A percentile compares a stretch with the other conserved stretches of the same genome.
Conservation (phyloP, 2,888 invertebrate genomes). For the Ectobius pallidus region DNA sequence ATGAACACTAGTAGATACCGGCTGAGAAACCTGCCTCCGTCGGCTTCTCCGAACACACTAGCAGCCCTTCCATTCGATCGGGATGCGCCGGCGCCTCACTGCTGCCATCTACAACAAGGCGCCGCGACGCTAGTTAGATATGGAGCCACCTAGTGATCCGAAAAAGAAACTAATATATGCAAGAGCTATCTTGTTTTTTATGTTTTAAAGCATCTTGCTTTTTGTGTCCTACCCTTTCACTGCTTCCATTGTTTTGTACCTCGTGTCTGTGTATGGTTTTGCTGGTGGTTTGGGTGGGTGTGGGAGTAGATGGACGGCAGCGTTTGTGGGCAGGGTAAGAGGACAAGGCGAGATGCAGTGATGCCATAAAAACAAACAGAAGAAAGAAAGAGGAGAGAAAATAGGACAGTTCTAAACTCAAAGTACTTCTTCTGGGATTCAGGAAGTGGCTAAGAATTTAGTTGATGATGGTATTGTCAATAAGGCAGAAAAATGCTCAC, state of each 20-base stretch:
- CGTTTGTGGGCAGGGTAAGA: not conserved
- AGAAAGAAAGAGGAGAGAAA: not conserved
- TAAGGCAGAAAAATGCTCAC: too few relatives aligned
- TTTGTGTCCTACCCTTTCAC: not conserved
- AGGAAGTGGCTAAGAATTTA: not conserved
- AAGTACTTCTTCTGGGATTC: not conserved
- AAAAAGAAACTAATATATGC: not conserved
- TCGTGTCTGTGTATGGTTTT: not conserved
- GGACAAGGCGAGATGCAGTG: conserved; percentile 1
- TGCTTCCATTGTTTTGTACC: not conserved
- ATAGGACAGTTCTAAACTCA: not conserved
- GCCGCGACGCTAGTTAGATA: not conserved
- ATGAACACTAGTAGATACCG: too few relatives aligned
- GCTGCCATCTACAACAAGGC: conserved; percentile 19
- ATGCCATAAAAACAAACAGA: conserved; percentile 5
- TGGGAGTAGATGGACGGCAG: not conserved
- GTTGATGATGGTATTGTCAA: not conserved
- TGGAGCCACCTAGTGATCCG: conserved; percentile 23
- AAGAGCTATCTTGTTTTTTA: too few relatives aligned
- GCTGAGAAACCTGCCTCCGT: not conserved
- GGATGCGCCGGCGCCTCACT: conserved; percentile 14
- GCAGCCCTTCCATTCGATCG: conserved; percentile 11
- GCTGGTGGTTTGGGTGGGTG: not conserved
- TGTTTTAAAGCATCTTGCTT: too few relatives aligned
- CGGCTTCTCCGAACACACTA: conserved; percentile 22